A percentile compares a stretch with the other conserved stretches of the same genome.
These are phyloP conservation scores for Catharus minimus DNA, from an alignment of 2,113 vertebrate genomes.

Conservation along the genomic window DNA sequence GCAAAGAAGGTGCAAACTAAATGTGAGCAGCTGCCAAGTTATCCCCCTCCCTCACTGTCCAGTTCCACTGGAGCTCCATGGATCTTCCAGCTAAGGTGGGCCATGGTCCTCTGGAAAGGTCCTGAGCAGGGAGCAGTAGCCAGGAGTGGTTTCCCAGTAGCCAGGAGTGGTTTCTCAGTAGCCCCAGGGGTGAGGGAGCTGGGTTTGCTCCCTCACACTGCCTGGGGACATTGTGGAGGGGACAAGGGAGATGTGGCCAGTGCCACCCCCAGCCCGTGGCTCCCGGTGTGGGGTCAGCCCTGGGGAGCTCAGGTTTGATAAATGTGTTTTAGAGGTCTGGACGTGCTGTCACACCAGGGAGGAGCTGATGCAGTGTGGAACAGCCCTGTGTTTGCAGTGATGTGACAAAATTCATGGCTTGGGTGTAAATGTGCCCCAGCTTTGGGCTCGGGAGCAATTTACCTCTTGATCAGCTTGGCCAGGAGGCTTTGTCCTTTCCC, in stretches of 20 bases:
- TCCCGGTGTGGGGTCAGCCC: neutral
- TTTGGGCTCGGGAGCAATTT: neutral
- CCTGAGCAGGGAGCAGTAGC: neutral
- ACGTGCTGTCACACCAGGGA: accelerated
- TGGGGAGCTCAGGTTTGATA: accelerated
- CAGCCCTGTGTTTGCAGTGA: accelerated
- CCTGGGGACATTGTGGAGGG: neutral
- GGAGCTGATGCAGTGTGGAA: accelerated
- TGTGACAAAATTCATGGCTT: neutral
- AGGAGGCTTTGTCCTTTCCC: neutral
- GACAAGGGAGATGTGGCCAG: neutral
- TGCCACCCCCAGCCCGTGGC: accelerated
- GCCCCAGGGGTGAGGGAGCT: neutral
- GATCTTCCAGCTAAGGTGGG: neutral
- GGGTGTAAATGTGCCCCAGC: neutral
- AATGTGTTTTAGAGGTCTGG: accelerated
- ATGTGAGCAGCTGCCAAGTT: slow-evolving; percentile 44
- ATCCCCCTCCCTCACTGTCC: neutral
- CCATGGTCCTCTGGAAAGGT: neutral
- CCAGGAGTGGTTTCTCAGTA: neutral
- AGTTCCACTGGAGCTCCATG: neutral
- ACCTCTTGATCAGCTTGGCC: accelerated
- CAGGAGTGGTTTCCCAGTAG: neutral
- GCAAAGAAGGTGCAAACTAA: slow-evolving; percentile 63
- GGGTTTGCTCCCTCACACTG: neutral